Percentiles rank a stretch among this genome's conserved stretches.
Evolutionary conservation across 2,888 invertebrate genomes (phyloP).

Genomic region (Euzophera pinguis): DNA sequence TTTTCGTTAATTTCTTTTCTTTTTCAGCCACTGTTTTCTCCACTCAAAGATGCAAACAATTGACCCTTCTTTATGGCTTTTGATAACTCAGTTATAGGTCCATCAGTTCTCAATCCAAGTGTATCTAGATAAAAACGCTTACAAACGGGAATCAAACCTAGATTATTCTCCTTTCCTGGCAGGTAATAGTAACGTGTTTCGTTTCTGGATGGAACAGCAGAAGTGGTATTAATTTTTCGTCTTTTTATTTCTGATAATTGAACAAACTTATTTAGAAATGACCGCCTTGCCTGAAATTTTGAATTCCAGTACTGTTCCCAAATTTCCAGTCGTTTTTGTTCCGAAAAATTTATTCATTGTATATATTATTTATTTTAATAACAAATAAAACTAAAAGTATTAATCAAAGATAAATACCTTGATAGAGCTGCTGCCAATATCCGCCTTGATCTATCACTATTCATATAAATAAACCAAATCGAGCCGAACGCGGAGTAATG

Average conservation of each 20-base stretch:
- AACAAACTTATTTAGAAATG: slow-evolving; percentile 11
- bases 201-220: neutral
- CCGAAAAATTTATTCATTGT: too few relatives aligned
- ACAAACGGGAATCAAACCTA: neutral
- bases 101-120: neutral
- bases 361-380: too few relatives aligned
- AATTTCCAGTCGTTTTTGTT: neutral
- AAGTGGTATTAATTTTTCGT: slow-evolving; percentile 1
- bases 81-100: neutral
- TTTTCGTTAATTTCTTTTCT: too few relatives aligned
- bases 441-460: too few relatives aligned
- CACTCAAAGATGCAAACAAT: neutral
- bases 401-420: too few relatives aligned
- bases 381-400: too few relatives aligned
- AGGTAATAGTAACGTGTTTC: slow-evolving; percentile 12
- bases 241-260: slow-evolving; percentile 9
- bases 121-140: too few relatives aligned
- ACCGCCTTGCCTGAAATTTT: slow-evolving; percentile 6
- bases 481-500: too few relatives aligned
- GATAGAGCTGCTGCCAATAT: too few relatives aligned
- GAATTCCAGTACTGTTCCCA: slow-evolving; percentile 13
- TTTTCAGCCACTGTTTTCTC: neutral
- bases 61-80: neutral
- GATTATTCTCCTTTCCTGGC: slow-evolving; percentile 12
- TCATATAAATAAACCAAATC: too few relatives aligned